phyloP scores from a whole-genome alignment of 2,797 vertebrate species.

The Periparus ater region DNA sequence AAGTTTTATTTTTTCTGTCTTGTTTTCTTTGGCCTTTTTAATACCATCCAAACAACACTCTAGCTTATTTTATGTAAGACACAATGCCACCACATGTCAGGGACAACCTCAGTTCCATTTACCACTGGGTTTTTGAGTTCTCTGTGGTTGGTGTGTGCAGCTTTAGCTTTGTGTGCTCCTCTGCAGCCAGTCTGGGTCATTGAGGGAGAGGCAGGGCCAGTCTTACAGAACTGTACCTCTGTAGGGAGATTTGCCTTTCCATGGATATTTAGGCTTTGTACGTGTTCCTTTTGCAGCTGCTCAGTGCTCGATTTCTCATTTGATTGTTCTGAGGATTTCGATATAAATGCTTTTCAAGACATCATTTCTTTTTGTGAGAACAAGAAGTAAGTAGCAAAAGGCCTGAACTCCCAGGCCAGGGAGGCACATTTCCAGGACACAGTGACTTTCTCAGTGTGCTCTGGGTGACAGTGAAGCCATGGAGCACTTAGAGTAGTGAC shows the following conservation, averaged over 20 bases:
- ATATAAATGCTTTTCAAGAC: conserved; percentile 90
- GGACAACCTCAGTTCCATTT: not conserved
- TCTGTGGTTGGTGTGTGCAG: not conserved
- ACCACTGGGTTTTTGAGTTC: not conserved
- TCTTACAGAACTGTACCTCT: not conserved
- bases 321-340: conserved; percentile 89
- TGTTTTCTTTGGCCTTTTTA: not conserved
- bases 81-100: not conserved
- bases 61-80: not conserved
- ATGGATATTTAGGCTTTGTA: conserved; percentile 48
- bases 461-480: not conserved
- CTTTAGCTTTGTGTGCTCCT: not conserved
- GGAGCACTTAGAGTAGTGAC: not conserved
- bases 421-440: conserved; percentile 52
- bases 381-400: conserved; percentile 88
- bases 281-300: conserved; percentile 78
- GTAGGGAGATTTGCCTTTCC: not conserved
- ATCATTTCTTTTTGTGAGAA: conserved; percentile 89
- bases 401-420: conserved; percentile 50
- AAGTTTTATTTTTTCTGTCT: not conserved
- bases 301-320: conserved; percentile 92
- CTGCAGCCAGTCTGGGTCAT: not conserved
- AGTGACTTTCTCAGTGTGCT: conserved; percentile 14
- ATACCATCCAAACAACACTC: not conserved
- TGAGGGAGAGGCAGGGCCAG: not conserved